Base-by-base conservation (phyloP, 2,888 invertebrate species). In the Ormyrus pomaceus region DNA sequence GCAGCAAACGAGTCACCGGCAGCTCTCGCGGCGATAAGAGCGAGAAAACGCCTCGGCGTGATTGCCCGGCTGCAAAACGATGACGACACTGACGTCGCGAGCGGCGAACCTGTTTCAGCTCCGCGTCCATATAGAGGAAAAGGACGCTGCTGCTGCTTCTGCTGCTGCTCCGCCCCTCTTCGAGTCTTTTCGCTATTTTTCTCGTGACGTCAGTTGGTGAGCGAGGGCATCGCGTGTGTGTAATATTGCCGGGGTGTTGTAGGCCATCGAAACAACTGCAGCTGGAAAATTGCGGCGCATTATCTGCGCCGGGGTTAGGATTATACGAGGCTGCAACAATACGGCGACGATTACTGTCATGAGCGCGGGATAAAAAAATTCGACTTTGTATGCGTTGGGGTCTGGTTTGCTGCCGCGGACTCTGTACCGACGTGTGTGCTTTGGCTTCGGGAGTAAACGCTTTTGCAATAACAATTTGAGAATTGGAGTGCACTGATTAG, bases 171-270 rank as follows among this genome's bases (percentile, higher is more conserved):
- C 51, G 50, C 59, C 45, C 19, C 46, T 70, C 51, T n/a, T n/a
- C 69, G 13, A 45, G 59, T 71, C 64, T 69, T 61, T 75, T 75
- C 68, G 55, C 58, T 62, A 77, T 71, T 76, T 80, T 80, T 68
- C 74, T 65, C 68, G 71, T 80, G 79, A 76, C 71, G 80, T 77
- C 80, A 80, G 80, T 55, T 80, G 80, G 80, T 62, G 55, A 80
- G 76, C 80, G 80, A 62, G 69, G 5, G 13, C 10, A 10, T n/a
- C 48, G 19, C 11, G 45, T n/a, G 55, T 50, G 58, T 45, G 53
- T 58, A 70, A 77, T 77, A 64, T 58, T 59, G 34, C 59, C 13
- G 45, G 34, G 34, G 48, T 5, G 19, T 50, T 55, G 19, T 46
- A 7, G 10, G 5, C 7, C 6, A 4, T 8, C 5, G 9, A 58